Evolutionary conservation across 2,888 invertebrate genomes (phyloP).

Genomic region (Heliconius erato): DNA sequence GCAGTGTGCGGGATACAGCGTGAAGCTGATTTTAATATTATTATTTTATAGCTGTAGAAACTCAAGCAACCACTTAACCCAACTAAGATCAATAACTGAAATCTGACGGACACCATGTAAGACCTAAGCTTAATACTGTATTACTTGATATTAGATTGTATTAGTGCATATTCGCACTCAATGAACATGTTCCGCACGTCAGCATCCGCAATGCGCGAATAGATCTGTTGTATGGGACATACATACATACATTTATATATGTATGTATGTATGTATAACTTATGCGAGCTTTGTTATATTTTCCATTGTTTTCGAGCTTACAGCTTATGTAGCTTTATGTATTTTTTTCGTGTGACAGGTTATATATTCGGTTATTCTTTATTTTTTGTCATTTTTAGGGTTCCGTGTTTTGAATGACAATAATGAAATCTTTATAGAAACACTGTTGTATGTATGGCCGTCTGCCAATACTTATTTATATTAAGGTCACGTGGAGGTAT

Average conservation of each 20-base stretch:
- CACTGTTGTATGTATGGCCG: too few relatives aligned
- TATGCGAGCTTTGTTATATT: neutral
- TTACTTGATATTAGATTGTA: constrained; percentile 38
- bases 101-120: constrained; percentile 35
- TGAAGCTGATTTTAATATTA: too few relatives aligned
- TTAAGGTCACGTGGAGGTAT: too few relatives aligned
- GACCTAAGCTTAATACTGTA: constrained; percentile 36
- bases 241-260: neutral
- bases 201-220: constrained; percentile 9
- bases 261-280: neutral
- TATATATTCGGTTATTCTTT: neutral
- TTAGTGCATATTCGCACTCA: constrained; percentile 25
- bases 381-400: neutral
- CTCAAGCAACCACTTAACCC: neutral
- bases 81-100: constrained; percentile 32
- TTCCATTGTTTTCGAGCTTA: neutral
- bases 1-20: too few relatives aligned
- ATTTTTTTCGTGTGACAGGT: neutral
- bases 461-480: too few relatives aligned
- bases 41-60: neutral
- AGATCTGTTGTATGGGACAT: neutral
- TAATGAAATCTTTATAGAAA: too few relatives aligned
- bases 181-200: constrained; percentile 39
- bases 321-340: too few relatives aligned
- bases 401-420: too few relatives aligned